phyloP scores from a whole-genome alignment of 2,113 vertebrate species.

The Brachirus orientalis region DNA sequence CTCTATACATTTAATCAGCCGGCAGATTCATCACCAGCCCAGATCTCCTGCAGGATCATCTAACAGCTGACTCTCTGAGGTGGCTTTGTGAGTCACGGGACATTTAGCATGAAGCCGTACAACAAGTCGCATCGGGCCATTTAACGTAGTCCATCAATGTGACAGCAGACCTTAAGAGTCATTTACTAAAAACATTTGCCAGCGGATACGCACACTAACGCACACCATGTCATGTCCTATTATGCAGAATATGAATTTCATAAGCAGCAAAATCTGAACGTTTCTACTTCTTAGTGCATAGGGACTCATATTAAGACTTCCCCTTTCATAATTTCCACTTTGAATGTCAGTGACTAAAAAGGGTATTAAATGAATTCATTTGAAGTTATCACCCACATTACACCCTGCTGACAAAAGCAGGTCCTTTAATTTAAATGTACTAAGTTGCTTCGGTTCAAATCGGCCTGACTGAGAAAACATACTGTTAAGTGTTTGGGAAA shows the following conservation, averaged over 20 bases:
- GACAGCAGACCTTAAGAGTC: slow-evolving; percentile 20
- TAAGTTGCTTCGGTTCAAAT: slow-evolving; percentile 22
- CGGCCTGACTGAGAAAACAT: slow-evolving; percentile 20
- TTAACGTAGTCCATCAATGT: slow-evolving; percentile 42
- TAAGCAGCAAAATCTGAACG: background rate
- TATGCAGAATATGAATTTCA: background rate
- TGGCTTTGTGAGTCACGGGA: slow-evolving; percentile 39
- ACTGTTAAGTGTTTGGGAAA: slow-evolving; percentile 41
- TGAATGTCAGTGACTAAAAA: background rate
- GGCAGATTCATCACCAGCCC: slow-evolving; percentile 33
- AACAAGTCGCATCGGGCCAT: slow-evolving; percentile 21
- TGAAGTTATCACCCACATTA: slow-evolving; percentile 21
- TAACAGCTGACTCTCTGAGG: slow-evolving; percentile 33
- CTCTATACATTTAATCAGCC: slow-evolving; percentile 40
- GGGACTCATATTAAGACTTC: background rate
- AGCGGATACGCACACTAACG: background rate
- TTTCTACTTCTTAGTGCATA: background rate
- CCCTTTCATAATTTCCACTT: background rate
- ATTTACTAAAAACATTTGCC: slow-evolving; percentile 29
- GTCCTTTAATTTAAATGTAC: slow-evolving; percentile 16
- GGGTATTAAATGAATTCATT: background rate
- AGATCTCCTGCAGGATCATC: slow-evolving; percentile 6
- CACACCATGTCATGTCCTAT: slow-evolving; percentile 8
- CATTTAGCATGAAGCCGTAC: slow-evolving; percentile 34
- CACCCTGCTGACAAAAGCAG: slow-evolving; percentile 11